phyloP scores from a whole-genome alignment of 2,113 vertebrate genomes.

The Anhinga rufa region DNA sequence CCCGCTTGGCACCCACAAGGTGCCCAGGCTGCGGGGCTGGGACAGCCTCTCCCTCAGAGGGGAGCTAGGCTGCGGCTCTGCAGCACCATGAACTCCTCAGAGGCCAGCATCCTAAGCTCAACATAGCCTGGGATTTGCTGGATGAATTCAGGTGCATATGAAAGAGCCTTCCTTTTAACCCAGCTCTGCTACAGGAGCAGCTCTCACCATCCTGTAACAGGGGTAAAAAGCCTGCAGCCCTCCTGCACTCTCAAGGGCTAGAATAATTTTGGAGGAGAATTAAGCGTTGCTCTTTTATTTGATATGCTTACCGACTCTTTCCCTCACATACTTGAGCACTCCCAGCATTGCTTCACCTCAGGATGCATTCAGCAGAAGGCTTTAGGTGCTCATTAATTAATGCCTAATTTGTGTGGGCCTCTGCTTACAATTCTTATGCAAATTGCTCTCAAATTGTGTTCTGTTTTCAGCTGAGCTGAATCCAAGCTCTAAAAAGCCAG shows the following conservation, averaged over 20 bases:
- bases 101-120: background rate
- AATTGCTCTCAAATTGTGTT: background rate
- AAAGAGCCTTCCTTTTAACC: background rate
- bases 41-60: background rate
- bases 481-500: background rate
- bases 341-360: background rate
- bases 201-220: background rate
- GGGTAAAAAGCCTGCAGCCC: background rate
- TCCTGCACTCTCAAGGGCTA: background rate
- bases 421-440: conserved; percentile 19
- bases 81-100: background rate
- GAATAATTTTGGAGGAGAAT: background rate
- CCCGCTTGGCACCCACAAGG: rapidly evolving
- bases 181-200: background rate
- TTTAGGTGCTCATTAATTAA: conserved; percentile 29
- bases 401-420: conserved; percentile 19
- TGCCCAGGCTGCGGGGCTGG: background rate
- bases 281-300: background rate
- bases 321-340: background rate
- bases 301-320: background rate
- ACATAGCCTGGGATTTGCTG: background rate
- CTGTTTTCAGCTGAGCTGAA: background rate
- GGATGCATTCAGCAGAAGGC: background rate
- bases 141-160: background rate
- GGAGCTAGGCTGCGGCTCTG: background rate